Conservation (phyloP, 2,888 invertebrate genomes). For the Drosophila mulleri region DNA sequence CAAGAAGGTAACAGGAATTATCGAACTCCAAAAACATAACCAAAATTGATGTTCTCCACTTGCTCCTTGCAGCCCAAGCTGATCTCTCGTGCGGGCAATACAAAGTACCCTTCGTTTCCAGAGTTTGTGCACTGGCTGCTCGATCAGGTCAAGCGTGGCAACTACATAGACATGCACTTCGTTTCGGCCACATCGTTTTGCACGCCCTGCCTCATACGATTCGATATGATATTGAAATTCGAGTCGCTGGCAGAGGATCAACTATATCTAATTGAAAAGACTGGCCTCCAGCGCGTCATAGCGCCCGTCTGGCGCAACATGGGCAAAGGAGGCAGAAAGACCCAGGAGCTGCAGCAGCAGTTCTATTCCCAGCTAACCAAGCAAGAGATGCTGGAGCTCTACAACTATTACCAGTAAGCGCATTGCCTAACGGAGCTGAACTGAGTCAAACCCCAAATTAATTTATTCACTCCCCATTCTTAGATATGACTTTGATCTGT, state of each 20-base stretch:
- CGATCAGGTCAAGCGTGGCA: slow-evolving; percentile 87
- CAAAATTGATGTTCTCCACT: neutral
- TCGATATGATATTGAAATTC: slow-evolving; percentile 92
- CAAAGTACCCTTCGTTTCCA: slow-evolving; percentile 91
- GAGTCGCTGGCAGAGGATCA: slow-evolving; percentile 94
- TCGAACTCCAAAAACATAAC: too few relatives aligned
- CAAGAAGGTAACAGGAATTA: slow-evolving; percentile 78
- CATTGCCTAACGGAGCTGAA: neutral
- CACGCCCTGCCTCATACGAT: slow-evolving; percentile 93
- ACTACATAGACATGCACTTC: slow-evolving; percentile 93
- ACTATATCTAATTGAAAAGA: slow-evolving; percentile 91
- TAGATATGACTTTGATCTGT: slow-evolving; percentile 94
- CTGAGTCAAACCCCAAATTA: too few relatives aligned
- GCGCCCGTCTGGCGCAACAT: slow-evolving; percentile 94
- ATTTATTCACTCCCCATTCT: neutral
- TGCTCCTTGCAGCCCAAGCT: slow-evolving; percentile 41
- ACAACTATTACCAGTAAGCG: slow-evolving; percentile 91
- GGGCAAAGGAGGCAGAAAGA: slow-evolving; percentile 90
- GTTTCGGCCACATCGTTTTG: slow-evolving; percentile 93
- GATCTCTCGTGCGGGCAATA: slow-evolving; percentile 81
- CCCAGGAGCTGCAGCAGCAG: slow-evolving; percentile 89
- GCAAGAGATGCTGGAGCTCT: slow-evolving; percentile 90
- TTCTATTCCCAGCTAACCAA: slow-evolving; percentile 92
- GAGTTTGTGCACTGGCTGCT: slow-evolving; percentile 93
- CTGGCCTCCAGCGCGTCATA: slow-evolving; percentile 90